Evolutionary conservation across 2,113 vertebrate species (phyloP), one percentile per base, ranked within the genome.

Genomic region (Micromys minutus): DNA sequence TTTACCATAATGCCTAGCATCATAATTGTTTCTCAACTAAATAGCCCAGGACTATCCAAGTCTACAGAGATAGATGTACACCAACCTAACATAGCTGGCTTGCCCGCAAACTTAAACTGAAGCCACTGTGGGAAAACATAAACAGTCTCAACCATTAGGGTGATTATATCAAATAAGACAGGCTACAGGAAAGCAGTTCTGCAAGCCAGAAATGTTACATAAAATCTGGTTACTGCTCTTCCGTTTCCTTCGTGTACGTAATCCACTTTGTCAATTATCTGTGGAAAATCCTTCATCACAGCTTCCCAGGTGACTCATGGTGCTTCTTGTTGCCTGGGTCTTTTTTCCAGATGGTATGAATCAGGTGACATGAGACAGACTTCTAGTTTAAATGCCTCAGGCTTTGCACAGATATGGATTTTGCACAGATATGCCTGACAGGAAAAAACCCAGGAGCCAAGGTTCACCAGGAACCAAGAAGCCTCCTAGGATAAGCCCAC

Each of bases 131-230:
- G 76, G 71, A 42, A 88, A 65, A 15, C 67, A 65, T 12, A 47
- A 80, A 91, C 36, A 11, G 76, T 67, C 74, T 47, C 39, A 36
- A 50, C 9, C 5, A 22, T 76, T 85, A 77, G 55, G 75, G 91
- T 85, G 72, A n/a, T 94, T 94, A 3, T 42, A 77, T 88, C 92
- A 75, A 87, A 80, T 52, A 42, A 95, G 94, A 93, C 63, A 26
- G 50, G 42, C 75, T 24, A 69, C 57, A 90, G 85, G 71, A 90
- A 90, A 94, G 36, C 39, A 85, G 84, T 92, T 93, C 90, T 92
- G 88, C 57, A 92, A 95, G 85, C 92, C 94, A 52, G 72, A 93
- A 63, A 91, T 52, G 31, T 2, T 21, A 47, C n/a, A 81, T 55
- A 52, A 86, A 63, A 90, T 93, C 21, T 61, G n/a, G 36, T 87